Conservation (phyloP, 2,888 invertebrate genomes). For the Drosophila meridiana region DNA sequence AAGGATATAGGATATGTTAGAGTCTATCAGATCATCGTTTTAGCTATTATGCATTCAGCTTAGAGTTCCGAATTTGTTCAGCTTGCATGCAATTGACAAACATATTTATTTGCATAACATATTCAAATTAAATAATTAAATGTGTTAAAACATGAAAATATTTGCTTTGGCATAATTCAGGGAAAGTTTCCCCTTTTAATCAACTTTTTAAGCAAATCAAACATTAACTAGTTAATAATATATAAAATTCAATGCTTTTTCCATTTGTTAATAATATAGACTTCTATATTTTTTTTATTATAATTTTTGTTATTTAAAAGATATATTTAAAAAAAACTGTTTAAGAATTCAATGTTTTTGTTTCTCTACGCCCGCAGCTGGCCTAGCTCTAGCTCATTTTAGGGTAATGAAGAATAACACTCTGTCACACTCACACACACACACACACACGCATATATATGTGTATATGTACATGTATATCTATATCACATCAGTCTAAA, state of each 20-base stretch:
- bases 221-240: neutral
- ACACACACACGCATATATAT: constrained; percentile 9
- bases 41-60: neutral
- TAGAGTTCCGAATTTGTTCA: neutral
- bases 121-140: neutral
- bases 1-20: neutral
- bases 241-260: neutral
- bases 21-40: neutral
- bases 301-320: neutral
- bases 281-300: neutral
- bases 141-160: neutral
- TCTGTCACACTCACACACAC: constrained; percentile 23
- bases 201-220: too few species aligned
- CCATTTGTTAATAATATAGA: too few species aligned
- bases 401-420: constrained; percentile 45
- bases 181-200: too few species aligned
- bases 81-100: constrained; percentile 1
- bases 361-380: constrained; percentile 14
- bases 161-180: neutral
- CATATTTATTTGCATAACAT: neutral
- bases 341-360: constrained; percentile 12
- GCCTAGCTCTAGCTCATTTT: constrained; percentile 36
- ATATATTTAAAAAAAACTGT: neutral
- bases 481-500: constrained; percentile 17
- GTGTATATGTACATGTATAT: neutral